phyloP scores from a whole-genome alignment of 2,797 vertebrate genomes.

The Falco novaeseelandiae region DNA sequence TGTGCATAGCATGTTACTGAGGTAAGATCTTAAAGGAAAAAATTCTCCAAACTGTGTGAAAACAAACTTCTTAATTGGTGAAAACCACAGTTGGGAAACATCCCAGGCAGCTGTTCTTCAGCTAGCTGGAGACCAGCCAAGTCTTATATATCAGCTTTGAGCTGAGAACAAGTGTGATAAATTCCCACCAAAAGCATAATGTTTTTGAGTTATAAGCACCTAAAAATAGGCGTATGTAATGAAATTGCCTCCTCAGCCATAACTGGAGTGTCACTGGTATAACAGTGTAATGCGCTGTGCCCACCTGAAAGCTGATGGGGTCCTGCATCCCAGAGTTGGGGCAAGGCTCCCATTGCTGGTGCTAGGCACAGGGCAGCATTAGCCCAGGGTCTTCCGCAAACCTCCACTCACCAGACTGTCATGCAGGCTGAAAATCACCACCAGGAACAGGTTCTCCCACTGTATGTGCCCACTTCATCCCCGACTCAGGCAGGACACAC shows the following conservation, averaged over 20 bases:
- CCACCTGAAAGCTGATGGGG: not conserved
- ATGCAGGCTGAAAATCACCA: fast-evolving
- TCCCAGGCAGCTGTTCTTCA: slow-evolving; percentile 54
- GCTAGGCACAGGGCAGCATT: fast-evolving
- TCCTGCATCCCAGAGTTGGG: not conserved
- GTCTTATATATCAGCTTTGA: not conserved
- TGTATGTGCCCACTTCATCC: not conserved
- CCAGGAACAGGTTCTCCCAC: not conserved
- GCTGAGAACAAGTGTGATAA: slow-evolving; percentile 45
- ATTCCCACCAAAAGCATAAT: slow-evolving; percentile 21
- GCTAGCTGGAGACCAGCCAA: not conserved
- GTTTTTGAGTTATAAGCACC: slow-evolving; percentile 33
- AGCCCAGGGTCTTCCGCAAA: not conserved
- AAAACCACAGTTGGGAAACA: slow-evolving; percentile 30
- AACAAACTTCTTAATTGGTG: slow-evolving; percentile 48
- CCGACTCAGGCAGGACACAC: not conserved
- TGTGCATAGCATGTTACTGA: fast-evolving
- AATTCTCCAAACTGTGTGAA: not conserved
- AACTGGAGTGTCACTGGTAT: not conserved
- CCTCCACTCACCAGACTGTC: not conserved
- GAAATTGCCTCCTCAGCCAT: slow-evolving; percentile 3
- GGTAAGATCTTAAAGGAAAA: not conserved
- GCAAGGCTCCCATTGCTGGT: not conserved
- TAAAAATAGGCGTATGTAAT: slow-evolving; percentile 19
- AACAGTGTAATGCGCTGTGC: fast-evolving